Percentiles rank a stretch among this genome's conserved stretches.
Evolutionary conservation across 2,113 vertebrate species (phyloP).

Genomic region (Mola mola): DNA sequence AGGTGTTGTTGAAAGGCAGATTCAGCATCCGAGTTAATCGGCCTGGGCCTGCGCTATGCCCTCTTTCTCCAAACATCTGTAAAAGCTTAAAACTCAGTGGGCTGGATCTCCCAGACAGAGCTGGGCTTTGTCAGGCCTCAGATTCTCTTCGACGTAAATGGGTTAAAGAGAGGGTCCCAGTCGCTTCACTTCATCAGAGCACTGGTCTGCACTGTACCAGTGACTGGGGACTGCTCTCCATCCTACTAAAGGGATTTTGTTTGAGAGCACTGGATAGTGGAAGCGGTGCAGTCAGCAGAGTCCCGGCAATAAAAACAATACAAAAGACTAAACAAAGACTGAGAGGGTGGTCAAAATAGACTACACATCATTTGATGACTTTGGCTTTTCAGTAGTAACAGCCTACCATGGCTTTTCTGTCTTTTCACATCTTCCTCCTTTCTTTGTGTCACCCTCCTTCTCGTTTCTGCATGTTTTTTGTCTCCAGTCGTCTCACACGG

Average conservation of each 20-base stretch:
- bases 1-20: conserved; percentile 53
- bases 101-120: conserved; percentile 73
- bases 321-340: conserved; percentile 56
- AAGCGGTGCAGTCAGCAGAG: conserved; percentile 35
- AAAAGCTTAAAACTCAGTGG: conserved; percentile 73
- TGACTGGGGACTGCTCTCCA: conserved; percentile 20
- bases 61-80: conserved; percentile 73
- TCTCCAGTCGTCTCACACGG: conserved; percentile 46
- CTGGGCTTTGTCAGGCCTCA: conserved; percentile 75
- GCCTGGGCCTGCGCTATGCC: conserved; percentile 54
- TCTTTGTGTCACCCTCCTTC: conserved; percentile 49
- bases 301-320: conserved; percentile 34
- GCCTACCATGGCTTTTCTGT: conserved; percentile 22
- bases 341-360: conserved; percentile 42
- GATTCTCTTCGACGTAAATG: conserved; percentile 63
- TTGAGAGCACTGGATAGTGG: conserved; percentile 49
- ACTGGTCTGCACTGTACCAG: conserved; percentile 37
- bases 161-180: conserved; percentile 45
- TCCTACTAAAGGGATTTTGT: conserved; percentile 48
- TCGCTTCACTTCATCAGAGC: conserved; percentile 48
- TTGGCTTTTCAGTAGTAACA: conserved; percentile 14
- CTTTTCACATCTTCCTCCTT: conserved; percentile 15
- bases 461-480: conserved; percentile 42
- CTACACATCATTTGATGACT: conserved; percentile 51
- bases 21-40: conserved; percentile 65